Evolutionary conservation across 2,888 invertebrate genomes (phyloP).

Genomic region (Limnephilus lunatus): DNA sequence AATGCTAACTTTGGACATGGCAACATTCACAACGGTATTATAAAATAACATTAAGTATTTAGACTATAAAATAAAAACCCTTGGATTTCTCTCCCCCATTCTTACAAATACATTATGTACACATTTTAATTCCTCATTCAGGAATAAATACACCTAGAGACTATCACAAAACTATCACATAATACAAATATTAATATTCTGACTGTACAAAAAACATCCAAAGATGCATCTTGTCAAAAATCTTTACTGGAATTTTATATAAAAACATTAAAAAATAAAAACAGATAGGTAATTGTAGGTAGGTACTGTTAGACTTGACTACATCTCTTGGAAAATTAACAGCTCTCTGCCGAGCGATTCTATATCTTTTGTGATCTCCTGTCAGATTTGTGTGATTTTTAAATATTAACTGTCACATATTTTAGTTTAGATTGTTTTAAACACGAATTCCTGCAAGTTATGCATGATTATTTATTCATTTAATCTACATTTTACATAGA

Average conservation of each 20-base stretch:
- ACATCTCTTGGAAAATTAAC: background rate
- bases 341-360: no score
- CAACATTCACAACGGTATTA: background rate
- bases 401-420: no score
- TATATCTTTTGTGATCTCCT: no score
- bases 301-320: background rate
- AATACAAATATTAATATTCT: background rate
- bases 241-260: background rate
- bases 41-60: background rate
- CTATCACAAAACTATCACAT: slow-evolving; percentile 2
- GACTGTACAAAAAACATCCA: background rate
- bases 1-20: background rate
- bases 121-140: background rate
- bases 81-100: background rate
- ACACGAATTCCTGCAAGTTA: no score
- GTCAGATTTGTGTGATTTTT: no score
- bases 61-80: background rate
- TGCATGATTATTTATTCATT: no score
- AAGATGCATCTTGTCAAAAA: background rate
- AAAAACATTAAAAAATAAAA: background rate
- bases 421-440: no score
- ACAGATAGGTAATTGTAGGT: background rate
- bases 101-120: background rate
- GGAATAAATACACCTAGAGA: background rate
- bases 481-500: no score